These are phyloP conservation scores for Hyphantria cunea DNA, from an alignment of 1,140 invertebrate genomes.

Conservation along the genomic window DNA sequence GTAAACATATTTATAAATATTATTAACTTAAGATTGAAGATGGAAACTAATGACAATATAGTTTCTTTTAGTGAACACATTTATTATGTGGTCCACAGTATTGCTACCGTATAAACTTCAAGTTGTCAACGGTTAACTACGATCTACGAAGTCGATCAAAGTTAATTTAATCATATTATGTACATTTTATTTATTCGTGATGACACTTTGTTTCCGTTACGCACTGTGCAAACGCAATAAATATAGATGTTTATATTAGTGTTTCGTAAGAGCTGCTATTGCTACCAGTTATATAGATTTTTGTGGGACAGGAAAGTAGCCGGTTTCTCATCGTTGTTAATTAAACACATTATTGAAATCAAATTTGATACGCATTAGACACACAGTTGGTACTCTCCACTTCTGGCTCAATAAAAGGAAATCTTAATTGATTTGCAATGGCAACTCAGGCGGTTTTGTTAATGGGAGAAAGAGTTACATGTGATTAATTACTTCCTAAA, in stretches of 20 bases:
- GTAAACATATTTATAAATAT: too few species aligned
- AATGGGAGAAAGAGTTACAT: background rate
- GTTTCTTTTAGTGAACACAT: too few species aligned
- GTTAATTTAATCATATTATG: background rate
- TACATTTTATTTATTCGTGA: slow-evolving; percentile 13
- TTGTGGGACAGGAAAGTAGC: slow-evolving; percentile 42
- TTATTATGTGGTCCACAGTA: background rate
- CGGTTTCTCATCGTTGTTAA: slow-evolving; percentile 46
- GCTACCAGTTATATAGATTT: slow-evolving; percentile 37
- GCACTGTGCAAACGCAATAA: slow-evolving; percentile 11
- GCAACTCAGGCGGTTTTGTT: slow-evolving; percentile 3
- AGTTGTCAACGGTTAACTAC: background rate
- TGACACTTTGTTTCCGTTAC: slow-evolving; percentile 29
- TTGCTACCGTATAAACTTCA: background rate
- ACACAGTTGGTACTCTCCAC: background rate
- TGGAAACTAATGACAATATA: too few species aligned
- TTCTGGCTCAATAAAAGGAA: slow-evolving; percentile 8
- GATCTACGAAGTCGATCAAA: background rate
- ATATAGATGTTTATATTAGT: slow-evolving; percentile 25
- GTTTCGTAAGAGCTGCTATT: slow-evolving; percentile 37
- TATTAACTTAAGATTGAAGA: too few species aligned
- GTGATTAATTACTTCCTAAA: slow-evolving; percentile 20
- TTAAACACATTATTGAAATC: slow-evolving; percentile 44
- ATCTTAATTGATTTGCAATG: slow-evolving; percentile 11
- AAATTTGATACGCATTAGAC: slow-evolving; percentile 8